Evolutionary conservation across 2,113 vertebrate genomes (phyloP).

Genomic region (Sakesphorus luctuosus): DNA sequence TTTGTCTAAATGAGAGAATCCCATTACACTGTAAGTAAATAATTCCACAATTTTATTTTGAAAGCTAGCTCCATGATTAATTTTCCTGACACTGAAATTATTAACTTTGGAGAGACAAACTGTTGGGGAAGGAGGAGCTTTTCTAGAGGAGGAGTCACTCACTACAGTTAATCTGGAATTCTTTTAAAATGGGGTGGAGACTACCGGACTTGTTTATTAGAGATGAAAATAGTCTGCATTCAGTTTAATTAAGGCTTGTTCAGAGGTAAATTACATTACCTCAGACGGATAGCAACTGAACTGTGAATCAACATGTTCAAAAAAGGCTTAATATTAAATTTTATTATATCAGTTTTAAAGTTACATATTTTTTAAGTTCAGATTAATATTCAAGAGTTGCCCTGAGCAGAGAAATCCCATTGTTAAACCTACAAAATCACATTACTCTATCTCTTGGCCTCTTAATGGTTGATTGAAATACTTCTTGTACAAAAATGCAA

Average conservation of each 20-base stretch:
- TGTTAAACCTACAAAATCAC: neutral
- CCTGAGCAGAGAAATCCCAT: neutral
- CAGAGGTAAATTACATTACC: neutral
- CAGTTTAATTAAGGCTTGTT: neutral
- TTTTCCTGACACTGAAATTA: neutral
- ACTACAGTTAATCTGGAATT: neutral
- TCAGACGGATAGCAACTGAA: neutral
- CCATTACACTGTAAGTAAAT: neutral
- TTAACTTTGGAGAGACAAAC: neutral
- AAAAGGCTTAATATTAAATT: neutral
- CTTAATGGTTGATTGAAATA: neutral
- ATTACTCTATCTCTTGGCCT: neutral
- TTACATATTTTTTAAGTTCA: neutral
- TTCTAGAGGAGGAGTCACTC: neutral
- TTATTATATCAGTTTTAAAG: neutral
- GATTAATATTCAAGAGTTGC: neutral
- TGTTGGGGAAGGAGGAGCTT: neutral
- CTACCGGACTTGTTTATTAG: neutral
- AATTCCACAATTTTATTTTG: neutral
- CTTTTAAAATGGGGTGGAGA: neutral
- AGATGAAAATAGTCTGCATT: neutral
- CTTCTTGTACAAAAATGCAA: neutral
- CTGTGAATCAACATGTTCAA: neutral
- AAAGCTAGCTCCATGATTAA: neutral
- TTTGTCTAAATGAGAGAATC: neutral